Conservation (phyloP, 2,797 vertebrate species). For the Apodemus agrarius region DNA sequence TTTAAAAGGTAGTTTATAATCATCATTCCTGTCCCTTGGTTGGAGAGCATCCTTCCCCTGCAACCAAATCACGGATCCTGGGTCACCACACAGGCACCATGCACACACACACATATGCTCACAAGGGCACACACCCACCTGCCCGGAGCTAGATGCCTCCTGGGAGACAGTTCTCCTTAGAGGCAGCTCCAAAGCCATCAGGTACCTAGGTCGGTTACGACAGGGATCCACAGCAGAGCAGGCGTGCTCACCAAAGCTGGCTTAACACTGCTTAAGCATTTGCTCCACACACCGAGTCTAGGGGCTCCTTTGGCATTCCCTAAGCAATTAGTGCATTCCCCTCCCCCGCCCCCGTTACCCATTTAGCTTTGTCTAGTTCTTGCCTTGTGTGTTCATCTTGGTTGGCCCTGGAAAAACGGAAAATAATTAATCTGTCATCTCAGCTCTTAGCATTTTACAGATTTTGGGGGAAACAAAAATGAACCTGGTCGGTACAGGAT, state of each 20-base stretch:
- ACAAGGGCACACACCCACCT: too few species aligned
- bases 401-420: background rate
- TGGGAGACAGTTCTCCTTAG: background rate
- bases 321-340: background rate
- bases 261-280: background rate
- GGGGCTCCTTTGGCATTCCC: background rate
- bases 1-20: background rate
- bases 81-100: background rate
- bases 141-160: background rate
- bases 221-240: background rate
- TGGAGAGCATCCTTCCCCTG: background rate
- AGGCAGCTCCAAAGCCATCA: background rate
- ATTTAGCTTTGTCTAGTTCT: background rate
- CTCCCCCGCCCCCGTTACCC: background rate
- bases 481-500: background rate
- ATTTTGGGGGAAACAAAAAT: background rate
- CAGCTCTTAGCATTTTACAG: background rate
- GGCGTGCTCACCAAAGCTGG: background rate
- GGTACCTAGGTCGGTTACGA: background rate
- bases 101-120: background rate
- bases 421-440: background rate
- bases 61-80: background rate
- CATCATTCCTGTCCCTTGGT: background rate
- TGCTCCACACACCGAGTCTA: background rate
- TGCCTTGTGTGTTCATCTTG: background rate